Evolutionary conservation across 1,140 invertebrate species (phyloP).

Genomic region (Eumeta japonica): DNA sequence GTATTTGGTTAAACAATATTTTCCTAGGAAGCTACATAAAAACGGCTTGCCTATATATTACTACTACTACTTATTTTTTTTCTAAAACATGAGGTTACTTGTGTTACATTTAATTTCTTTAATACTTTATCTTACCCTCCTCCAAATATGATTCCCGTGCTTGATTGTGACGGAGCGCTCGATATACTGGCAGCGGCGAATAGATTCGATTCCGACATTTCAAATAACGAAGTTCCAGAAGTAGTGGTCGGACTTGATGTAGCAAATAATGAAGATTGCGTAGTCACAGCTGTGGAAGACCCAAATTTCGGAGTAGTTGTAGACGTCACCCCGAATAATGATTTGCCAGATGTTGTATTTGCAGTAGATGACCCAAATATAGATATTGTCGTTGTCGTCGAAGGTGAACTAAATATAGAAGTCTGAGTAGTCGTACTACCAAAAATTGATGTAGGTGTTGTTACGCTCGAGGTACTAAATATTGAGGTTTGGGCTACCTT

Average conservation of each 20-base stretch:
- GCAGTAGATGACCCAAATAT: conserved; percentile 18
- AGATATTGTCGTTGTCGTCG: conserved; percentile 15
- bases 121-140: conserved; percentile 33
- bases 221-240: conserved; percentile 28
- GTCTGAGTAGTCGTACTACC: conserved; percentile 17
- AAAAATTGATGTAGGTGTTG: too few relatives aligned
- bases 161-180: conserved; percentile 22
- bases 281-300: too few relatives aligned
- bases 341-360: conserved; percentile 15
- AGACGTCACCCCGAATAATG: conserved; percentile 15
- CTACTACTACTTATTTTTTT: too few relatives aligned
- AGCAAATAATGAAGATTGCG: not conserved
- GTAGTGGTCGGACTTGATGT: conserved; percentile 18
- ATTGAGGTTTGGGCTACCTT: too few relatives aligned
- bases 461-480: too few relatives aligned
- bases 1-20: too few relatives aligned
- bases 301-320: conserved; percentile 20
- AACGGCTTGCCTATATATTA: too few relatives aligned
- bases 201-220: conserved; percentile 26
- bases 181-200: conserved; percentile 42
- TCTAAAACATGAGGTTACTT: too few relatives aligned
- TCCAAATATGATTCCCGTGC: conserved; percentile 38
- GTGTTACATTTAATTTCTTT: too few relatives aligned
- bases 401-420: conserved; percentile 12
- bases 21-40: too few relatives aligned